Base-by-base conservation (phyloP, 2,888 invertebrate genomes). In the Xylocampa areola region DNA sequence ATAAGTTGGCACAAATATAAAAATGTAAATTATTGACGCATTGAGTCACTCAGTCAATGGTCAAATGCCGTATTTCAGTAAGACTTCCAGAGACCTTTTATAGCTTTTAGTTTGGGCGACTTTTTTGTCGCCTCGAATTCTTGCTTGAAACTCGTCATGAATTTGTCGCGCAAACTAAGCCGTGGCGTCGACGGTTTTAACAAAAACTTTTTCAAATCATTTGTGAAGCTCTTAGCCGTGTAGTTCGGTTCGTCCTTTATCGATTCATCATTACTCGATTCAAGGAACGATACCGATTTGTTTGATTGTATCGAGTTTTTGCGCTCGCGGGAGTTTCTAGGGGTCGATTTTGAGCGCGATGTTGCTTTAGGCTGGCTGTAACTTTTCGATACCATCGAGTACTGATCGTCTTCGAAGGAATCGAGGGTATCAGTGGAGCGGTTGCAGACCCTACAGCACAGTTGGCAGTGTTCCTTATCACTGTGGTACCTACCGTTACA, bases 21-120 rank as follows among this genome's bases (percentile, higher is more conserved):
- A 54, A 59, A 55, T 57, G 49, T 39, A 40, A 54, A 61, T 54
- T 36, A 43, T 52, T 60, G 30, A 21, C 21, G 32, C 64, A 63
- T 63, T 29, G 21, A 63, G n/a, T 50, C 29, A 17, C 23, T 41
- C n/a, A 17, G 19, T 43, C 40, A 59, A 59, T 39, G 29, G 30
- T 27, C 32, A 52, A 52, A 55, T 44, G 36, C 25, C 47, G 14
- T 52, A 39, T 55, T 51, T 84, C 76, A 94, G 76, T 94, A 94
- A 50, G 94, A 94, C 66, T 94, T 94, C 94, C 94, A 94, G 49
- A 94, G 80, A 36, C 94, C 94, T 67, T 94, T 93, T 19, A 94
- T 94, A 35, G 93, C 94, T 76, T 89, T 90, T 13, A 94, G 81
- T 76, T 92, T 94, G 0, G 94, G 94, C 35, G 94, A 92, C 54